Evolutionary conservation across 2,797 vertebrate genomes (phyloP).

Genomic region (Capromys pilorides): DNA sequence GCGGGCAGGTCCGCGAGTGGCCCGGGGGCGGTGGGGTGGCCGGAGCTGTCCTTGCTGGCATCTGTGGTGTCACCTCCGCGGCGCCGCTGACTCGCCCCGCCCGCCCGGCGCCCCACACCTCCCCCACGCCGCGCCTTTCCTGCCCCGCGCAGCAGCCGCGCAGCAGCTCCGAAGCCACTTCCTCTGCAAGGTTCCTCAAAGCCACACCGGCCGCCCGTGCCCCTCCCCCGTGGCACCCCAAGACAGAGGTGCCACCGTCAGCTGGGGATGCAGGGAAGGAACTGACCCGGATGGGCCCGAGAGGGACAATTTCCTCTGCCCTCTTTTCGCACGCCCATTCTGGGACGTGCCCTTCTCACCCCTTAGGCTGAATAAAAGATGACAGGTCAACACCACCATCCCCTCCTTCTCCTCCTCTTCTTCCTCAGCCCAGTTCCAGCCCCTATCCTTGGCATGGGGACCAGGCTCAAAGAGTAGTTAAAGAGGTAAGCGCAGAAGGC

Average conservation of each 20-base stretch:
- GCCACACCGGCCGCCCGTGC: not conserved
- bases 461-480: not conserved
- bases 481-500: slow-evolving; percentile 28
- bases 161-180: slow-evolving; percentile 88
- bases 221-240: not conserved
- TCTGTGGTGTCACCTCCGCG: slow-evolving; percentile 85
- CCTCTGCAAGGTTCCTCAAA: slow-evolving; percentile 87
- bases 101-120: slow-evolving; percentile 82
- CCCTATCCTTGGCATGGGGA: not conserved
- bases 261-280: not conserved
- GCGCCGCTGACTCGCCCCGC: slow-evolving; percentile 73
- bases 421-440: not conserved
- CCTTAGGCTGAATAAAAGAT: not conserved
- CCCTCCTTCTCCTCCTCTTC: not conserved
- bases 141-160: slow-evolving; percentile 87
- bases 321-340: not conserved
- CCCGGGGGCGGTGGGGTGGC: slow-evolving; percentile 53
- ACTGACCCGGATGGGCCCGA: not conserved
- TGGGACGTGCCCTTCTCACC: not conserved
- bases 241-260: not conserved
- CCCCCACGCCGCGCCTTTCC: slow-evolving; percentile 81
- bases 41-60: slow-evolving; percentile 81
- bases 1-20: slow-evolving; percentile 21
- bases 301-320: not conserved
- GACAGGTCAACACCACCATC: fast-evolving